Conservation (phyloP, 2,888 invertebrate species). For the Drosophila ezoana region DNA sequence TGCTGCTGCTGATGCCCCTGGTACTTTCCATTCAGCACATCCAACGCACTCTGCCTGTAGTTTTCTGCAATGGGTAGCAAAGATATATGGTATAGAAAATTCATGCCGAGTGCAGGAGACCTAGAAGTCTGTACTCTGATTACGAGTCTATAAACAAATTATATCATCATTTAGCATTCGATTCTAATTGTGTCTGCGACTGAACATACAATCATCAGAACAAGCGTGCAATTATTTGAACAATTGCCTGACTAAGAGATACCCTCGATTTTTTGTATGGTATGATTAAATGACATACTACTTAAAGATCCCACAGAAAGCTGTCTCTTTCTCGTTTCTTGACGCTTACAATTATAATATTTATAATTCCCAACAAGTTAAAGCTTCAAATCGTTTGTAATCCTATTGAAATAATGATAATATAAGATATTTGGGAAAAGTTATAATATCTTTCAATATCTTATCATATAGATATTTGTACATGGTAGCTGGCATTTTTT, state of each 20-base stretch:
- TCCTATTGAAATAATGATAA: too few relatives aligned
- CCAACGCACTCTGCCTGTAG: slow-evolving; percentile 77
- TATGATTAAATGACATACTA: background rate
- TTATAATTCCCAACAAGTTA: too few relatives aligned
- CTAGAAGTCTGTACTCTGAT: slow-evolving; percentile 16
- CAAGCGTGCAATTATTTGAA: background rate
- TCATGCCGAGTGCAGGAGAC: slow-evolving; percentile 46
- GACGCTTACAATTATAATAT: too few relatives aligned
- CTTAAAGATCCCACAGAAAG: too few relatives aligned
- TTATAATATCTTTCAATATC: too few relatives aligned
- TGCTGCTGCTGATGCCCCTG: slow-evolving; percentile 69
- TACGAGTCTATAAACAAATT: slow-evolving; percentile 43
- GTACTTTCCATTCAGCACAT: slow-evolving; percentile 81
- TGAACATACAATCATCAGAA: slow-evolving; percentile 20
- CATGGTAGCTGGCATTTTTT: too few relatives aligned
- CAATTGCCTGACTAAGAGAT: slow-evolving; percentile 16
- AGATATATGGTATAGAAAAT: slow-evolving; percentile 15
- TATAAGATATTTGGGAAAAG: too few relatives aligned
- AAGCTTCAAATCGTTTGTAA: too few relatives aligned
- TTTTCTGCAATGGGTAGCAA: slow-evolving; percentile 70
- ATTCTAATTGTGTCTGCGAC: slow-evolving; percentile 53
- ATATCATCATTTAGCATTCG: slow-evolving; percentile 53
- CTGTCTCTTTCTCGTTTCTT: too few relatives aligned
- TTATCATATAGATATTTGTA: too few relatives aligned
- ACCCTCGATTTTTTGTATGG: background rate